A percentile compares a stretch with the other conserved stretches of the same genome.
phyloP scores from a whole-genome alignment of 2,113 vertebrate species.

The Phocoena sinus region DNA sequence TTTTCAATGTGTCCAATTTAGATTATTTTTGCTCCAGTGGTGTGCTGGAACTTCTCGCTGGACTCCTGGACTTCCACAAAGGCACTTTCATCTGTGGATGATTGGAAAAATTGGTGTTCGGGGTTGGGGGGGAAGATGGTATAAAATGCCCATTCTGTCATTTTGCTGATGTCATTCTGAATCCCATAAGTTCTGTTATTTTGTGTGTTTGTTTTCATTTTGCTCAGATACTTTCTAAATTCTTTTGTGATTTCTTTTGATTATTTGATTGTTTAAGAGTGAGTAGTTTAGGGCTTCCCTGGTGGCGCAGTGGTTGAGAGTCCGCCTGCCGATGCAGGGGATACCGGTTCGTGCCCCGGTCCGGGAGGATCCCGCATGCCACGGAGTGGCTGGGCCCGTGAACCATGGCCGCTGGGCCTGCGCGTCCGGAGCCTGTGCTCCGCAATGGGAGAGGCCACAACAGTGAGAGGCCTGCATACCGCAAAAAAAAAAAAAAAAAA shows the following conservation, averaged over 20 bases:
- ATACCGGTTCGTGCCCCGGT: too few species aligned
- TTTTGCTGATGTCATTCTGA: neutral
- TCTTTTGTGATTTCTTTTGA: neutral
- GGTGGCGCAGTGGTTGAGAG: too few species aligned
- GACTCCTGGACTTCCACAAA: neutral
- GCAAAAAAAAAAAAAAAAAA: too few species aligned
- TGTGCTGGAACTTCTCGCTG: neutral
- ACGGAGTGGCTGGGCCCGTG: too few species aligned
- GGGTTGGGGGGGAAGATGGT: neutral
- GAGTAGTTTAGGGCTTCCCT: neutral
- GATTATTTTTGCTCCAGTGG: neutral
- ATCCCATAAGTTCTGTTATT: neutral
- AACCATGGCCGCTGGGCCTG: too few species aligned
- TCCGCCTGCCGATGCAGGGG: too few species aligned
- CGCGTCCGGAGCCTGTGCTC: too few species aligned
- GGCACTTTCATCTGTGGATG: neutral
- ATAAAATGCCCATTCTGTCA: too few species aligned
- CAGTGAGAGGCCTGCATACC: too few species aligned
- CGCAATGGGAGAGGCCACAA: too few species aligned
- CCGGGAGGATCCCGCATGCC: too few species aligned
- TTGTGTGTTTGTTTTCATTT: neutral
- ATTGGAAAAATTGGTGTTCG: neutral
- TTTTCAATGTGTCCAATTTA: neutral
- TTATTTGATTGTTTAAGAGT: too few species aligned
- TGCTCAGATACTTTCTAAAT: neutral